Base-by-base conservation (phyloP, 2,797 vertebrate genomes). In the Acanthurus lineatus region DNA sequence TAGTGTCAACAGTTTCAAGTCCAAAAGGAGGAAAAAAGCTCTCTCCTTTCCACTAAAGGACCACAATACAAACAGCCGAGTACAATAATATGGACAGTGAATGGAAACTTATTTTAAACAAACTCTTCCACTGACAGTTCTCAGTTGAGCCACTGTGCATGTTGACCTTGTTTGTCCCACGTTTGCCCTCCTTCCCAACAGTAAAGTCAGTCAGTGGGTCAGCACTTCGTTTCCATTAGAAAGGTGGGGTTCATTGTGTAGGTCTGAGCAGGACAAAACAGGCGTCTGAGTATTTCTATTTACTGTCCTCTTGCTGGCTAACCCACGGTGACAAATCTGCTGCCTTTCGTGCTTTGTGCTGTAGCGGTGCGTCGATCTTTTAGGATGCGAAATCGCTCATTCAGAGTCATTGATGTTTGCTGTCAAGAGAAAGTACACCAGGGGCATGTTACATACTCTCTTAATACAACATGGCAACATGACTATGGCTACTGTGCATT, bases 311-410 rank as follows among this genome's bases (percentile, higher is more conserved):
- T 9, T 6, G 54, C 20, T 19, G 40, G 59, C 92, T 97, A 99
- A 81, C 96, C 97, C 87, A 99, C 98, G 0, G 98, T 98, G 14
- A 99, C 98, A 58, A 98, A 99, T 65, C 98, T 95, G 82, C 95
- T 96, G 69, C 97, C 97, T 95, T 97, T 97, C 79, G 88, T 88
- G 89, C 93, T 95, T 3, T 95, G 95, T 19, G 92, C 85, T 12
- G 96, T 93, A 1, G 96, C 92, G 20, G 95, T 78, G 80, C 97
- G 97, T 53, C 92, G 95, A 51, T 98, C 97, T 86, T 99, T 99
- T 61, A 99, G 92, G 91, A 99, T 98, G 67, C 97, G 96, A 91
- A 99, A 99, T 22, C 98, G 95, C 65, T 99, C 98, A 0, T 99
- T 99, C 89, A 99, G 81, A 0, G 98, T 99, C 94, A 99, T 97